Percentiles rank a stretch among this genome's conserved stretches.
These are phyloP conservation scores for Adelognathus sp. DNA, from an alignment of 2,888 invertebrate species.

Conservation along the genomic window DNA sequence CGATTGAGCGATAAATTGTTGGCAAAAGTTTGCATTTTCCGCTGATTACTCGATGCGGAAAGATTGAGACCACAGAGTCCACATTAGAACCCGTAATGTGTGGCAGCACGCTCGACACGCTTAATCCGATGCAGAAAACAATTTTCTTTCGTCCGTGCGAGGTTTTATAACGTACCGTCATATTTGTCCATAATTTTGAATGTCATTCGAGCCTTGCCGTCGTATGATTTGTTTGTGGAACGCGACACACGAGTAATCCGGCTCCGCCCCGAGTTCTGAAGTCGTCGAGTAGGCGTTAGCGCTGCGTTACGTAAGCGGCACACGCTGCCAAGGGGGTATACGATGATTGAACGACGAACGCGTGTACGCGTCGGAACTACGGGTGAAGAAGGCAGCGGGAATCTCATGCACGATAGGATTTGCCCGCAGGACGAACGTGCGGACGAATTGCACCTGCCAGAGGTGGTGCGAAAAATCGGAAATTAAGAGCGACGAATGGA, in stretches of 20 bases:
- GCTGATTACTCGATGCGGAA: constrained; percentile 63
- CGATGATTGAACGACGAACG: constrained; percentile 53
- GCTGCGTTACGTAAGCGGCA: constrained; percentile 50
- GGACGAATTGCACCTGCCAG: constrained; percentile 50
- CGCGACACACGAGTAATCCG: constrained; percentile 43
- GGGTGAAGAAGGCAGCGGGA: constrained; percentile 4
- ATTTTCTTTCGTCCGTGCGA: constrained; percentile 51
- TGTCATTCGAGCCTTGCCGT: constrained; percentile 52
- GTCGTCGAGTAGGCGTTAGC: constrained; percentile 51
- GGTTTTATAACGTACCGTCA: constrained; percentile 40
- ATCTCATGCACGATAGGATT: constrained; percentile 19
- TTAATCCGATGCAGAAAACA: constrained; percentile 42
- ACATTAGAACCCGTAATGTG: not conserved
- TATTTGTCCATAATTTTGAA: constrained; percentile 60
- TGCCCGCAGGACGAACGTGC: constrained; percentile 6
- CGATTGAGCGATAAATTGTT: constrained; percentile 65
- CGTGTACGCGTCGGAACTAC: constrained; percentile 34
- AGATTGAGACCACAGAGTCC: constrained; percentile 56
- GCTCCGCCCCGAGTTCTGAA: constrained; percentile 52
- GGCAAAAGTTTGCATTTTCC: constrained; percentile 61
- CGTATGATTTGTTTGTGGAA: constrained; percentile 62
- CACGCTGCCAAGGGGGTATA: constrained; percentile 20
- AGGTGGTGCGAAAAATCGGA: constrained; percentile 17
- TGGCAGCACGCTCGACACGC: not conserved
- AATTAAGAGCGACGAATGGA: not conserved